Evolutionary conservation across 2,888 invertebrate species (phyloP), one percentile per base, ranked within the genome.

Genomic region (Philopedon plagiatum): DNA sequence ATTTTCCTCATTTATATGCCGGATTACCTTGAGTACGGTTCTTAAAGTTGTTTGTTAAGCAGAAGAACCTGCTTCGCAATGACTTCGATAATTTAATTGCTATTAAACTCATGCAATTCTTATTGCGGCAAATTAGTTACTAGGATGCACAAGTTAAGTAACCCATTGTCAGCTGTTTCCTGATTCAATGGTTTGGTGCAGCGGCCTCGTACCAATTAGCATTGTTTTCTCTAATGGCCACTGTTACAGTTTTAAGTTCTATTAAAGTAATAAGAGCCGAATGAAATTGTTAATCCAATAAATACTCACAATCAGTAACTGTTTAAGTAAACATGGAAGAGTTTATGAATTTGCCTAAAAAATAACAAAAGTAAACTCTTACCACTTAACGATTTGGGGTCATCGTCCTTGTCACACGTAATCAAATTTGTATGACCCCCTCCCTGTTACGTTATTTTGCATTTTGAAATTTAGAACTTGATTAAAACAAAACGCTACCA

Each of bases 121-220:
- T 34, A 39, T 23, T 11, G 8, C 41, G 41, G 58, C n/a, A 23
- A 41, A 65, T 56, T 56, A 39, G 18, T 29, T 39, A 41, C 26
- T 54, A 15, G 56, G 56, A 56, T 18, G 54, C 56, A 56, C 26
- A 57, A 18, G 58, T 58, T 58, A 46, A 67, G 58, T 67, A 67
- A 67, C 58, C 60, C 34, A 49, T 67, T 67, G 66, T 67, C 58
- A 60, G 66, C 46, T 46, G 18, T 67, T 67, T 67, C 58, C 66
- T 46, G 66, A 67, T 37, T 58, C 49, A 67, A 15, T 49, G 58
- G 49, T 46, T 41, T 54, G 49, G 37, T 67, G 49, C 49, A 32
- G 39, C 34, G 66, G n/a, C 66, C 66, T 58, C 58, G 66, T 58
- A 13, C 58, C 21, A 67, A 67, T 67, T 67, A 67, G 66, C 18